Evolutionary conservation across 2,113 vertebrate species (phyloP), one percentile per base, ranked within the genome.

Genomic region (Clarias macrocephalus): DNA sequence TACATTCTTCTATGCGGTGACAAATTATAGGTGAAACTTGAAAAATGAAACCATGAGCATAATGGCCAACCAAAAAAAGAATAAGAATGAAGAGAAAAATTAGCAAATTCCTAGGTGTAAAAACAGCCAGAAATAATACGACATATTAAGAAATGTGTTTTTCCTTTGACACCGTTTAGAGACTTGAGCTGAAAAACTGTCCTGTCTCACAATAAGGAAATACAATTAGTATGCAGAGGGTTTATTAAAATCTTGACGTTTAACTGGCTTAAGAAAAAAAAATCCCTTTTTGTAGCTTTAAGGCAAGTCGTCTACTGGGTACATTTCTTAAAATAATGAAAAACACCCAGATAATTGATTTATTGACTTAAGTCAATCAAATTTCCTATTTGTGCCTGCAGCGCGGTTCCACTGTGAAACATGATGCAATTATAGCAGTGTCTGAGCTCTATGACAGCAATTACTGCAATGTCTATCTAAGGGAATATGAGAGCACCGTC

Each of bases 401-500:
- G 37, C 37, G 59, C 80, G 76, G 19, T 60, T 76, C 19, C 60
- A 68, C 63, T 30, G 23, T 75, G 57, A 82, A 87, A 82, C 80
- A 48, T 73, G 79, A 86, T 76, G 70, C 86, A 87, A 87, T 83
- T 66, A 83, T n/a, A 12, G 28, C 70, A 33, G 42, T 56, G 59
- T 76, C 59, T 83, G n/a, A 33, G 77, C 65, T 87, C 59, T 75
- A 52, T 59, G 30, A 80, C 10, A 7, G 16, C 72, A 85, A 85
- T 80, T 86, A 81, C 52, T 37, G 65, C 85, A 72, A 65, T 30
- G 25, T 85, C 33, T 63, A 63, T n/a, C 59, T 19, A 54, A 16
- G 19, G 15, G 60, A 65, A 80, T 86, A 80, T 56, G 28, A 85
- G 37, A 63, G 72, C 19, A 33, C n/a, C 80, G 52, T 82, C 77